Percentiles rank a stretch among this genome's conserved stretches.
Conservation (phyloP, 2,888 invertebrate species). For the Stenchaetothrips biformis region DNA sequence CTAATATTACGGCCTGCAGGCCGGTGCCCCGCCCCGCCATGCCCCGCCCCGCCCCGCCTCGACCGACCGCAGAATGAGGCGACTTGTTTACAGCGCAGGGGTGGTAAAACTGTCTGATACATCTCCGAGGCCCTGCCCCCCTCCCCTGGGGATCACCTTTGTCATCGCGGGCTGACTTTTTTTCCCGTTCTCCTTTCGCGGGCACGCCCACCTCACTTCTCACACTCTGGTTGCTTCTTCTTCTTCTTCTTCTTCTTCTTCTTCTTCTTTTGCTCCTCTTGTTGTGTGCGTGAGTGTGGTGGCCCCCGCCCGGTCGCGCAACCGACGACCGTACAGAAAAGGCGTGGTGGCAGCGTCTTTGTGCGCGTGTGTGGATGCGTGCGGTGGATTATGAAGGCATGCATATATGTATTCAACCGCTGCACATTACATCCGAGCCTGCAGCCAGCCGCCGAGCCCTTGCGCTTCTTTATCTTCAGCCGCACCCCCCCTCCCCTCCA, state of each 20-base stretch:
- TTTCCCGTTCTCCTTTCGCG: not conserved
- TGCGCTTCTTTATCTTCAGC: conserved; percentile 3
- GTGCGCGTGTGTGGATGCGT: not conserved
- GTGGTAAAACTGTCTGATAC: conserved; percentile 11
- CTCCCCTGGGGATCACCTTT: not conserved
- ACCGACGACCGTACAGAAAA: not conserved
- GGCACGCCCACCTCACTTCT: not conserved
- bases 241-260: not conserved
- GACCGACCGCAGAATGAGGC: not conserved
- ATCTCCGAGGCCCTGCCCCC: not conserved
- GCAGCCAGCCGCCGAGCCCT: not conserved
- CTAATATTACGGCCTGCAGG: conserved; percentile 4
- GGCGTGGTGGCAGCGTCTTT: not conserved
- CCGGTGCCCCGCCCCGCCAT: not conserved
- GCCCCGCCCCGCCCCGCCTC: not conserved
- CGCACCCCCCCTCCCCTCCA: not conserved
- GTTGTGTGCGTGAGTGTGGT: not conserved
- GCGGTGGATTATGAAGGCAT: conserved; percentile 13
- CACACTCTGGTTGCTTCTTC: not conserved
- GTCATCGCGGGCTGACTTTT: not conserved
- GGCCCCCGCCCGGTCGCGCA: too few species aligned
- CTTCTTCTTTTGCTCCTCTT: not conserved
- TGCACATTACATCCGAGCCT: not conserved
- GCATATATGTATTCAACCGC: conserved; percentile 14
- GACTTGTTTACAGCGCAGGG: conserved; percentile 7